Evolutionary conservation across 2,888 invertebrate genomes (phyloP).

Genomic region (Leucoma salicis): DNA sequence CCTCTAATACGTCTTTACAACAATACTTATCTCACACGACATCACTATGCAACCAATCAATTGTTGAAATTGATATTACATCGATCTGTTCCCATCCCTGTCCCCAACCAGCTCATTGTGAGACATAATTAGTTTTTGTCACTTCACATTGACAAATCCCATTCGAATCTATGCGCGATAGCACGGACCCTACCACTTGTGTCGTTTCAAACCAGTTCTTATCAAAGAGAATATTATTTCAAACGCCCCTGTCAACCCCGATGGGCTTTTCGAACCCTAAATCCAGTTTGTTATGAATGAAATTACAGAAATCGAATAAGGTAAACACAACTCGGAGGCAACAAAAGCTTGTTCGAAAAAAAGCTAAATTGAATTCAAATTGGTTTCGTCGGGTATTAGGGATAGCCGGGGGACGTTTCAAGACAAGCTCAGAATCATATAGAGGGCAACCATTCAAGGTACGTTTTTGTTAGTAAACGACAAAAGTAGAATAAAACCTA

Average conservation of each 20-base stretch:
- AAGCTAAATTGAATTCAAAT: slow-evolving; percentile 83
- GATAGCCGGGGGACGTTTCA: slow-evolving; percentile 74
- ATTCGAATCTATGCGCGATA: slow-evolving; percentile 59
- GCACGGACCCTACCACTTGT: slow-evolving; percentile 68
- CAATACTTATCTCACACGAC: too few species aligned
- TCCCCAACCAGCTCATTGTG: slow-evolving; percentile 65
- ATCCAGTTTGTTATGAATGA: slow-evolving; percentile 83
- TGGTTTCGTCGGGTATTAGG: slow-evolving; percentile 81
- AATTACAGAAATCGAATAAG: slow-evolving; percentile 83
- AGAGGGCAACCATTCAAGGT: slow-evolving; percentile 72
- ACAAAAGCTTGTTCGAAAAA: slow-evolving; percentile 80
- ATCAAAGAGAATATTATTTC: slow-evolving; percentile 82
- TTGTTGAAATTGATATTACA: slow-evolving; percentile 53
- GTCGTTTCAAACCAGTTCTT: slow-evolving; percentile 68
- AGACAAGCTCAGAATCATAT: slow-evolving; percentile 62
- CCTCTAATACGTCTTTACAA: too few species aligned
- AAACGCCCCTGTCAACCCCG: slow-evolving; percentile 80
- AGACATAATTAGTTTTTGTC: slow-evolving; percentile 80
- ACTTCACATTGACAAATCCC: slow-evolving; percentile 79
- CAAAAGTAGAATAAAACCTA: too few species aligned
- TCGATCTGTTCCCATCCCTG: slow-evolving; percentile 49
- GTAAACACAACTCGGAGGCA: slow-evolving; percentile 81
- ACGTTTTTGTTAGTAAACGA: slow-evolving; percentile 69
- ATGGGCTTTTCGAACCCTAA: slow-evolving; percentile 78
- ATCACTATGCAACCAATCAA: slow-evolving; percentile 29